A percentile compares a stretch with the other conserved stretches of the same genome.
Conservation (phyloP, 2,113 vertebrate species). For the Halcyon senegalensis region DNA sequence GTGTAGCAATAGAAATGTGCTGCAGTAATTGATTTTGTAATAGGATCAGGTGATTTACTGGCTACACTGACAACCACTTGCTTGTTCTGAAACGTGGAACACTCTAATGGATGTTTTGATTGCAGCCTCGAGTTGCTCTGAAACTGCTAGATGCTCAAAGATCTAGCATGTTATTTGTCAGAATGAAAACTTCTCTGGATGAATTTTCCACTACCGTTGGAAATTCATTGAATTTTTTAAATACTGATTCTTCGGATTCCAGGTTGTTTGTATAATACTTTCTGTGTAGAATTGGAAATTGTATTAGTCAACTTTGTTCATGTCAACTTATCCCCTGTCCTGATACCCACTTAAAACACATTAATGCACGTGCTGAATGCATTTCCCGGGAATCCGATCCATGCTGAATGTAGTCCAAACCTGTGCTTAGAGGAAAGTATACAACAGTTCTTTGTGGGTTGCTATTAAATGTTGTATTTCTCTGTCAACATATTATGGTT, state of each 20-base stretch:
- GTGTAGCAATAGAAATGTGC: constrained; percentile 82
- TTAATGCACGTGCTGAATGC: background rate
- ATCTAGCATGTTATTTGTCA: constrained; percentile 44
- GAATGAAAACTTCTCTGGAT: background rate
- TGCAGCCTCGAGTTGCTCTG: constrained; percentile 73
- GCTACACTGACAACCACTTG: constrained; percentile 86
- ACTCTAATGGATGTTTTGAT: constrained; percentile 85
- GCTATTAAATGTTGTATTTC: background rate
- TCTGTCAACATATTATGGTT: background rate
- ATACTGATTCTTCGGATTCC: background rate
- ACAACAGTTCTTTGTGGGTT: background rate
- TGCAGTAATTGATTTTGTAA: constrained; percentile 97
- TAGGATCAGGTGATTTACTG: constrained; percentile 93
- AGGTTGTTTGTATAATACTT: background rate
- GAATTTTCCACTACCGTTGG: background rate
- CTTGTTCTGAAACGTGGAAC: constrained; percentile 81
- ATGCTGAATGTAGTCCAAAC: background rate
- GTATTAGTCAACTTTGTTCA: background rate
- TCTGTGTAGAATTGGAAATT: background rate
- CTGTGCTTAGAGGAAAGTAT: background rate
- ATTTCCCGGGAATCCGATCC: background rate
- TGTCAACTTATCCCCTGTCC: background rate
- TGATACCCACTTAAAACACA: background rate
- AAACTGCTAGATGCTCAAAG: constrained; percentile 72
- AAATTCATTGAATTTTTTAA: background rate